Evolutionary conservation across 2,888 invertebrate species (phyloP).

Genomic region (Isotomurus palustris): DNA sequence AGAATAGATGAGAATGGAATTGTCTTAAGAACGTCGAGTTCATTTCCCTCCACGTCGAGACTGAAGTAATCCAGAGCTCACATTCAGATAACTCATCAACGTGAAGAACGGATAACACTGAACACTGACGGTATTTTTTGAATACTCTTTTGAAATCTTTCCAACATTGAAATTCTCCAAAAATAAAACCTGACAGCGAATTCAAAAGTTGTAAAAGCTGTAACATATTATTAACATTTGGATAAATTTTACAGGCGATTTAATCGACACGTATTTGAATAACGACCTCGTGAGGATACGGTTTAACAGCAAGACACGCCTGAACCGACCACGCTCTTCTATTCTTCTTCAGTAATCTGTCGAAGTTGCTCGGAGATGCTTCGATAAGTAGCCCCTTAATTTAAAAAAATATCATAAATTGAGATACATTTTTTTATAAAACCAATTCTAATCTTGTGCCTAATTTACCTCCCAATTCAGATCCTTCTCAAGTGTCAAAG

Average conservation of each 20-base stretch:
- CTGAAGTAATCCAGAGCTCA: slow-evolving; percentile 51
- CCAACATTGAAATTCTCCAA: slow-evolving; percentile 28
- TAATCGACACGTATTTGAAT: too few relatives aligned
- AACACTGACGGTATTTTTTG: slow-evolving; percentile 30
- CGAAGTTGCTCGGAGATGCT: slow-evolving; percentile 49
- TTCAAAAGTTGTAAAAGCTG: too few relatives aligned
- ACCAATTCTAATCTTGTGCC: background rate
- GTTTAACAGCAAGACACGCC: slow-evolving; percentile 48
- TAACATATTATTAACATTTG: background rate
- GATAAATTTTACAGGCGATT: background rate
- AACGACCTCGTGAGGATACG: slow-evolving; percentile 45
- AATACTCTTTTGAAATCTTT: slow-evolving; percentile 32
- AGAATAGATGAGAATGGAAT: slow-evolving; percentile 50
- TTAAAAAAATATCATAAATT: background rate
- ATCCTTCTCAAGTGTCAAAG: slow-evolving; percentile 49
- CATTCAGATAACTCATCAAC: slow-evolving; percentile 49
- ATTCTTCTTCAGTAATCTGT: slow-evolving; percentile 46
- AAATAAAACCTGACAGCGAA: slow-evolving; percentile 20
- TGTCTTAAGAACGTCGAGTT: slow-evolving; percentile 49
- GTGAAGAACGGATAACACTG: slow-evolving; percentile 51
- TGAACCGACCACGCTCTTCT: slow-evolving; percentile 49
- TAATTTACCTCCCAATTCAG: slow-evolving; percentile 47
- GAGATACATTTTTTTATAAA: background rate
- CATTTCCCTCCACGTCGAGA: slow-evolving; percentile 51
- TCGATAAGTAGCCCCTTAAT: slow-evolving; percentile 49